Evolutionary conservation across 2,113 vertebrate species (phyloP).

Genomic region (Dissostichus mawsoni): DNA sequence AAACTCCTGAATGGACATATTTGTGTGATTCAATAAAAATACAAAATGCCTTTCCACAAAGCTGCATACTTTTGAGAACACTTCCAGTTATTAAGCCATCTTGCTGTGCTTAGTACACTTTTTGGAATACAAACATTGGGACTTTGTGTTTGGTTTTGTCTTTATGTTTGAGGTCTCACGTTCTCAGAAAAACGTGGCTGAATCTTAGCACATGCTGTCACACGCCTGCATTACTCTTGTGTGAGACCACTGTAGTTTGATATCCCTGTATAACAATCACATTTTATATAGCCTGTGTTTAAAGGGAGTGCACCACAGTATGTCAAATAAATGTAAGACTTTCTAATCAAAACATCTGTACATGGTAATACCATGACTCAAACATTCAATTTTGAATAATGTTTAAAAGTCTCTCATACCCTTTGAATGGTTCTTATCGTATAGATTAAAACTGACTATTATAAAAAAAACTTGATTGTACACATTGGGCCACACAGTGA

Average conservation of each 20-base stretch:
- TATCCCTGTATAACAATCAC: constrained; percentile 5
- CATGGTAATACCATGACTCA: background rate
- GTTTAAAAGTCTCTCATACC: background rate
- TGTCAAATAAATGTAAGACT: constrained; percentile 36
- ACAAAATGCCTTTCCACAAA: background rate
- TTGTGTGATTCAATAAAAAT: background rate
- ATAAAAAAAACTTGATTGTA: constrained; percentile 19
- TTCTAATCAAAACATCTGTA: constrained; percentile 8
- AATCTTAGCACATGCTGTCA: background rate
- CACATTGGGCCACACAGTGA: constrained; percentile 28
- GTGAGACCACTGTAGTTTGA: constrained; percentile 2
- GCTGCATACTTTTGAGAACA: background rate
- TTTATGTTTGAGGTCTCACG: background rate
- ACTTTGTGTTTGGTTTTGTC: background rate
- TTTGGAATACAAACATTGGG: too few species aligned
- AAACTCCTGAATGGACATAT: background rate
- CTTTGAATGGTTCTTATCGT: constrained; percentile 8
- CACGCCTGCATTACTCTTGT: background rate
- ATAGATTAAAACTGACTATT: background rate
- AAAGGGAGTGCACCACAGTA: constrained; percentile 34
- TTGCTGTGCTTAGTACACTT: too few species aligned
- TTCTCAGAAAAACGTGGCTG: background rate
- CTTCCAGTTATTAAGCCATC: too few species aligned
- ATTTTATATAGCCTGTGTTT: constrained; percentile 7
- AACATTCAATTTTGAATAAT: background rate